A percentile compares a stretch with the other conserved stretches of the same genome.
Conservation (phyloP, 2,888 invertebrate species). For the Andrena marginata region DNA sequence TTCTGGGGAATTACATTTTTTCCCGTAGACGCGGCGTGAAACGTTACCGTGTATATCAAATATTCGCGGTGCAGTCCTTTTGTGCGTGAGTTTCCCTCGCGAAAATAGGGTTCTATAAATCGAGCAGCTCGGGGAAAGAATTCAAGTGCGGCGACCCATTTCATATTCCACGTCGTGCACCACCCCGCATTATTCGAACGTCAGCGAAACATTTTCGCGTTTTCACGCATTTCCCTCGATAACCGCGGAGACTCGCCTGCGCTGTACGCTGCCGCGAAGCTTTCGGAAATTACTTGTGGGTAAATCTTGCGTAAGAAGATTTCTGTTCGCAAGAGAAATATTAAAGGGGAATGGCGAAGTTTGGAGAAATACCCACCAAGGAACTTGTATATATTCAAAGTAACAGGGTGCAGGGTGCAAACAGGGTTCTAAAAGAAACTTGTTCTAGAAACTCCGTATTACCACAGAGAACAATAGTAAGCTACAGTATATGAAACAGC, state of each 20-base stretch:
- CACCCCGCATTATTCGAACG: conserved; percentile 42
- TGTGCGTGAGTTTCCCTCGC: conserved; percentile 41
- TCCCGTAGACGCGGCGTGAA: conserved; percentile 10
- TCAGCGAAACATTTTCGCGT: conserved; percentile 30
- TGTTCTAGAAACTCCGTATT: too few species aligned
- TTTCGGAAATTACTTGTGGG: conserved; percentile 24
- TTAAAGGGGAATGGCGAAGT: neutral
- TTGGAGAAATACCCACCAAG: neutral
- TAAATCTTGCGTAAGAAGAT: conserved; percentile 20
- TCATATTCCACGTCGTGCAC: conserved; percentile 31
- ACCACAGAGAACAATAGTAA: too few species aligned
- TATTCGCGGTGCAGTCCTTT: conserved; percentile 42
- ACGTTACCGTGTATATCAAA: conserved; percentile 38
- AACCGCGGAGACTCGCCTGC: conserved; percentile 2
- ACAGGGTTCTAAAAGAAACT: neutral
- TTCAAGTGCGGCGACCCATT: conserved; percentile 54
- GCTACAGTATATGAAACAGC: too few species aligned
- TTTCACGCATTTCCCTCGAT: conserved; percentile 23
- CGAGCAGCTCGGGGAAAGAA: conserved; percentile 30
- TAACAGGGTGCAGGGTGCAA: neutral
- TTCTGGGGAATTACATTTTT: conserved; percentile 56
- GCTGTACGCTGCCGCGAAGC: neutral
- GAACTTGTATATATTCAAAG: neutral
- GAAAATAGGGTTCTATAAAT: conserved; percentile 49
- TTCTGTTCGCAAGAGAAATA: neutral